Evolutionary conservation across 2,888 invertebrate species (phyloP).

Genomic region (Ophraella communa): DNA sequence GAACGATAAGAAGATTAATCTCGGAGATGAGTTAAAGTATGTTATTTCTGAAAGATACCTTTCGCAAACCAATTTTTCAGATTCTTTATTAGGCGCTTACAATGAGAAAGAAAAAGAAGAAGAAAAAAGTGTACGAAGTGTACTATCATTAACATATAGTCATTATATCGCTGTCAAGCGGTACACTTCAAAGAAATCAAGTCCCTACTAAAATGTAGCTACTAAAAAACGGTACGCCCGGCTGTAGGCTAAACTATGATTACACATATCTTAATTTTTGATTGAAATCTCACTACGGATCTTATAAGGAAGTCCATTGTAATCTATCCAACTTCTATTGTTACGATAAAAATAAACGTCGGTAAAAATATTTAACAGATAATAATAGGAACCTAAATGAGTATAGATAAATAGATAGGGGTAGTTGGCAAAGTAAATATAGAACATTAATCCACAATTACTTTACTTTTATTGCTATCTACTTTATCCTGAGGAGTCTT

Average conservation of each 20-base stretch:
- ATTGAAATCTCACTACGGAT: not conserved
- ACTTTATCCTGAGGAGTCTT: too few relatives aligned
- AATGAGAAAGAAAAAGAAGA: too few relatives aligned
- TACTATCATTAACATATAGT: constrained; percentile 12
- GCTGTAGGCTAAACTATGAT: constrained; percentile 15
- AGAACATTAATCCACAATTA: too few relatives aligned
- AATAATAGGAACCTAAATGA: too few relatives aligned
- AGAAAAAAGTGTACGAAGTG: not conserved
- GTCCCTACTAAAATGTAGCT: constrained; percentile 10
- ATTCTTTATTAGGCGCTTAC: not conserved
- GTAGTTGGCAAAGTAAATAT: too few relatives aligned
- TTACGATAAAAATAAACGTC: too few relatives aligned
- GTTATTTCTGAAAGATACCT: not conserved
- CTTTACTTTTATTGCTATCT: too few relatives aligned
- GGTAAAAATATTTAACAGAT: too few relatives aligned
- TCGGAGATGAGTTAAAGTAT: not conserved
- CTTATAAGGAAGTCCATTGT: not conserved
- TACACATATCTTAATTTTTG: constrained; percentile 25
- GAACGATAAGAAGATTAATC: not conserved
- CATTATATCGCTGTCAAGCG: constrained; percentile 12
- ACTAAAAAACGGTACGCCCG: not conserved
- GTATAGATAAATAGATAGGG: too few relatives aligned
- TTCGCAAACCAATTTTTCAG: not conserved
- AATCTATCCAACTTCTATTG: not conserved
- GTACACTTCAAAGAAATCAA: constrained; percentile 10